Conservation (phyloP, 2,797 vertebrate species). For the Phrynocephalus forsythii region DNA sequence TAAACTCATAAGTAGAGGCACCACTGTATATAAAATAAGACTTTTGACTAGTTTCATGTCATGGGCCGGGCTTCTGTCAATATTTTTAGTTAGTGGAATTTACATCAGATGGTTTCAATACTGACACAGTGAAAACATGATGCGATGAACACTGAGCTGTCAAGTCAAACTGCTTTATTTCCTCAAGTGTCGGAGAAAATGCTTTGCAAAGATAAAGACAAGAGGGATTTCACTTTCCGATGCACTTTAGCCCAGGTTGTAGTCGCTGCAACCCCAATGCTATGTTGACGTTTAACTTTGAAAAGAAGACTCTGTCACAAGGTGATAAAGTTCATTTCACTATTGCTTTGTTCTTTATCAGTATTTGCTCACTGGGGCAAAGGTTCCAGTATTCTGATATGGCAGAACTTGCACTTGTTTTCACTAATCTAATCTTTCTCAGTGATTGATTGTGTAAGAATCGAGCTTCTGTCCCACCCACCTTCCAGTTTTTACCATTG, state of each 20-base stretch:
- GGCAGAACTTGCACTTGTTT: not conserved
- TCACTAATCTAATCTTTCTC: conserved; percentile 10
- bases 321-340: not conserved
- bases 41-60: not conserved
- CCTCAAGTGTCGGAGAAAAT: not conserved
- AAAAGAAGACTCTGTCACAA: not conserved
- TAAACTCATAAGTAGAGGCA: no score
- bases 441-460: no score
- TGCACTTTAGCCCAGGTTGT: not conserved
- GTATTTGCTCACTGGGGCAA: not conserved
- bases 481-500: no score
- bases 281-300: not conserved
- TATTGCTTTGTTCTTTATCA: not conserved
- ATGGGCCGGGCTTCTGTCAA: not conserved
- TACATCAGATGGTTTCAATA: not conserved
- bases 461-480: no score
- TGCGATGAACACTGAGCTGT: not conserved
- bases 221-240: not conserved
- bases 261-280: not conserved
- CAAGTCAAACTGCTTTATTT: not conserved
- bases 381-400: conserved; percentile 11
- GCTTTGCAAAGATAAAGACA: not conserved
- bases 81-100: not conserved
- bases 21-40: not conserved
- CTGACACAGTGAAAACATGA: not conserved